A percentile compares a stretch with the other conserved stretches of the same genome.
These are phyloP conservation scores for Penelope pileata DNA, from an alignment of 2,113 vertebrate species.

Conservation along the genomic window DNA sequence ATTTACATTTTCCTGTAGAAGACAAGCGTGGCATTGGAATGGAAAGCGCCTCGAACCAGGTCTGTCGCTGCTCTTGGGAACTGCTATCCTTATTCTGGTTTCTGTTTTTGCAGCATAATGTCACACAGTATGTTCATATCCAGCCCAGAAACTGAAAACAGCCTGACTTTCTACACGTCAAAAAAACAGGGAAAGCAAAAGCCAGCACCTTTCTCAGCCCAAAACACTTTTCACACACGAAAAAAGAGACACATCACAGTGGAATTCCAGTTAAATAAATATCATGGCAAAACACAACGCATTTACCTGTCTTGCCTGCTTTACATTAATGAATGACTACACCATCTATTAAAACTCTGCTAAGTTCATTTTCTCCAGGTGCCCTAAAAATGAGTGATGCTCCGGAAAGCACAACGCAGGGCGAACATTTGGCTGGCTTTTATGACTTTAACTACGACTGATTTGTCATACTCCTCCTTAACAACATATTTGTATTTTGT, in stretches of 20 bases:
- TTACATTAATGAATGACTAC: not conserved
- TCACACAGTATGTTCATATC: not conserved
- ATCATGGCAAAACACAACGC: not conserved
- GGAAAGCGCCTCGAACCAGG: not conserved
- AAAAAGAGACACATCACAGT: not conserved
- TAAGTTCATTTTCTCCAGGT: conserved; percentile 39
- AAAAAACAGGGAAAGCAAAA: not conserved
- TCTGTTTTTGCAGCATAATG: not conserved
- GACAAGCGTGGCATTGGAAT: not conserved
- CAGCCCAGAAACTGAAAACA: not conserved
- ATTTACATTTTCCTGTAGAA: not conserved
- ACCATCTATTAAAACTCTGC: conserved; percentile 60
- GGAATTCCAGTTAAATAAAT: not conserved
- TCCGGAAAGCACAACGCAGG: conserved; percentile 12
- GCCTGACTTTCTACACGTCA: not conserved
- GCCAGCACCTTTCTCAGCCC: not conserved
- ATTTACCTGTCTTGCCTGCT: conserved; percentile 19
- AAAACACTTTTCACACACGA: not conserved
- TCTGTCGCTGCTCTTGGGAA: fast-evolving
- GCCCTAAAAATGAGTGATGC: conserved; percentile 45
- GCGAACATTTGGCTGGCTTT: conserved; percentile 48
- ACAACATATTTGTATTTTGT: conserved; percentile 82
- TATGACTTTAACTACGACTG: conserved; percentile 58
- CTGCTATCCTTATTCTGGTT: not conserved
- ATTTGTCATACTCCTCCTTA: conserved; percentile 77